These are phyloP conservation scores for Botia almorhae DNA, from an alignment of 2,797 vertebrate genomes.

Conservation along the genomic window DNA sequence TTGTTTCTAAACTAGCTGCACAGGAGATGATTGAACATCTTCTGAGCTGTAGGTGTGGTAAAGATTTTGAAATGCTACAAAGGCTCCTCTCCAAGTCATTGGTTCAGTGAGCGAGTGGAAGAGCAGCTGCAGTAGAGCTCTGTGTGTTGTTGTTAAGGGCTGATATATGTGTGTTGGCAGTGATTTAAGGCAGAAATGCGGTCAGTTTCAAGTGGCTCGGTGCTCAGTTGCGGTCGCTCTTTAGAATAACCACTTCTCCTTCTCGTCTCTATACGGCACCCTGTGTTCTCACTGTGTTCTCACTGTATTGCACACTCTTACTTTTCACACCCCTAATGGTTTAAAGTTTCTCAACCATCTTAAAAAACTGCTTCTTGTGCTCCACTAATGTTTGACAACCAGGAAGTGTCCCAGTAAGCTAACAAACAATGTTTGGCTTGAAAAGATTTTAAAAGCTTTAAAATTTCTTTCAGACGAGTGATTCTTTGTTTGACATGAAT, in stretches of 20 bases:
- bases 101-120: background rate
- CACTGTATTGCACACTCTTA: conserved; percentile 32
- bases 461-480: no score
- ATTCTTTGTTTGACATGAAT: no score
- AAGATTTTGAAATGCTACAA: background rate
- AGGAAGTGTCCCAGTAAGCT: no score
- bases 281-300: conserved; percentile 9
- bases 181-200: conserved; percentile 30
- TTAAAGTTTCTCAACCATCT: background rate
- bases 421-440: no score
- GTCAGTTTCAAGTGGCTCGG: conserved; percentile 13
- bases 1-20: background rate
- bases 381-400: no score
- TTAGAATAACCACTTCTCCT: conserved; percentile 32
- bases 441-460: no score
- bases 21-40: conserved; percentile 32
- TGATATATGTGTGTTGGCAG: conserved; percentile 5
- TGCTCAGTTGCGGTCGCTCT: conserved; percentile 23
- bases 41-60: background rate
- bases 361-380: background rate
- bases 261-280: conserved; percentile 18
- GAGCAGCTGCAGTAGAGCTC: background rate
- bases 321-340: conserved; percentile 27
- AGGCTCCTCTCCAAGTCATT: background rate
- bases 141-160: conserved; percentile 17